Base-by-base conservation (phyloP, 1,140 invertebrate genomes). In the Dendrolimus kikuchii region DNA sequence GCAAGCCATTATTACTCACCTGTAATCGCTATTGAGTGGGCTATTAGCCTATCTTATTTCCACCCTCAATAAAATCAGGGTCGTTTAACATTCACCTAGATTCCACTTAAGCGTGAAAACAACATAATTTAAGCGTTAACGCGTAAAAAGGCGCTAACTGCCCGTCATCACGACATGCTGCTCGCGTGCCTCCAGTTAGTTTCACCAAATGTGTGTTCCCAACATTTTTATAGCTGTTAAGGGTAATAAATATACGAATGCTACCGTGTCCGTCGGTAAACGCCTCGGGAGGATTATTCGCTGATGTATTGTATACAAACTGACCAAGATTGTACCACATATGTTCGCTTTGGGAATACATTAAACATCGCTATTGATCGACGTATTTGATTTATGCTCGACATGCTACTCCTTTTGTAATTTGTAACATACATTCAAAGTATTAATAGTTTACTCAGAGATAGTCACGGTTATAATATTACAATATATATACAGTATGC, bases 221-320 rank as follows among this genome's bases (percentile, higher is more conserved):
- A 61, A 63, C 66, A 66, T 62, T 66, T 69, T 69, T 69, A 69
- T 66, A 50, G 60, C 61, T 53, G 53, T 62, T 61, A 60, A 61
- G 49, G 45, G 59, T 59, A 54, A 69, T 69, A 69, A 69, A 69
- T 65, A 62, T 51, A 53, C 49, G 46, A 58, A 62, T 49, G 40
- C 44, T 46, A n/a, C 44, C 41, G 10, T 44, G 56, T 60, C 53
- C 49, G 46, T 48, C 51, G 53, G 49, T 53, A 61, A 55, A 36
- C 51, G 56, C 51, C 51, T 49, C 10, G 40, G 42, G 48, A 57
- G 55, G 60, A 57, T 65, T 62, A 65, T 51, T 45, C 49, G 44
- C 56, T 62, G 63, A 68, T 55, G 53, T 65, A 65, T 62, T 57
- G 55, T 53, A 39, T 40, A 38, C 49, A 38, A 58, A 56, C 42